Conservation (phyloP, 2,797 vertebrate species). For the Sitta carolinensis region DNA sequence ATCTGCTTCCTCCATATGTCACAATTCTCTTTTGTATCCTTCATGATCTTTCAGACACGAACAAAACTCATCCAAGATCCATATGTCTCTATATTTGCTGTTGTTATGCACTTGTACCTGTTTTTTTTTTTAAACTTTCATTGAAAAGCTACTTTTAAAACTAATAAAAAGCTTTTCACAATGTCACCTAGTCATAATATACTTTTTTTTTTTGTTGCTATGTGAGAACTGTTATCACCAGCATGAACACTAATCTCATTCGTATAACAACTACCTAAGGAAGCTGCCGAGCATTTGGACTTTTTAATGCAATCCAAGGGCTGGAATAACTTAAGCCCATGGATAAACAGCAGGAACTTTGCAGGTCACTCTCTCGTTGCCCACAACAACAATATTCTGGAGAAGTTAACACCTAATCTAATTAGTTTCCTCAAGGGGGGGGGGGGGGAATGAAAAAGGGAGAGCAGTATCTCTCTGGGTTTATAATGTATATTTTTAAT, state of each 20-base stretch:
- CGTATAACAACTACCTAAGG: background rate
- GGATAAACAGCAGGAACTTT: background rate
- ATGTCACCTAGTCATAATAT: background rate
- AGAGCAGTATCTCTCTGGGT: background rate
- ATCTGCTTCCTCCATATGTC: constrained; percentile 60
- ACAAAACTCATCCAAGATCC: constrained; percentile 41
- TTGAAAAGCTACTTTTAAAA: background rate
- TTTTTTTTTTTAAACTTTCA: background rate
- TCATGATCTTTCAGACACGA: constrained; percentile 44
- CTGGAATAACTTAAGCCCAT: background rate
- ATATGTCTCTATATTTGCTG: constrained; percentile 35
- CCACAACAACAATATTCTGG: background rate
- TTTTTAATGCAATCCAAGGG: background rate
- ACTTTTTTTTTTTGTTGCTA: background rate
- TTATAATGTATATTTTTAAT: constrained; percentile 25
- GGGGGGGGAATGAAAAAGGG: background rate
- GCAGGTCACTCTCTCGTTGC: background rate
- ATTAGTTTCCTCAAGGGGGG: background rate
- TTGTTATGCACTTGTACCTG: background rate
- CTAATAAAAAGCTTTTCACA: background rate
- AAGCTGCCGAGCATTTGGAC: background rate
- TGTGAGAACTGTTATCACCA: background rate
- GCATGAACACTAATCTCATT: background rate
- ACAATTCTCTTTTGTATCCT: constrained; percentile 54
- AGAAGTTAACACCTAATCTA: constrained; percentile 35